phyloP scores from a whole-genome alignment of 2,888 invertebrate genomes.

The Phengaris arion region DNA sequence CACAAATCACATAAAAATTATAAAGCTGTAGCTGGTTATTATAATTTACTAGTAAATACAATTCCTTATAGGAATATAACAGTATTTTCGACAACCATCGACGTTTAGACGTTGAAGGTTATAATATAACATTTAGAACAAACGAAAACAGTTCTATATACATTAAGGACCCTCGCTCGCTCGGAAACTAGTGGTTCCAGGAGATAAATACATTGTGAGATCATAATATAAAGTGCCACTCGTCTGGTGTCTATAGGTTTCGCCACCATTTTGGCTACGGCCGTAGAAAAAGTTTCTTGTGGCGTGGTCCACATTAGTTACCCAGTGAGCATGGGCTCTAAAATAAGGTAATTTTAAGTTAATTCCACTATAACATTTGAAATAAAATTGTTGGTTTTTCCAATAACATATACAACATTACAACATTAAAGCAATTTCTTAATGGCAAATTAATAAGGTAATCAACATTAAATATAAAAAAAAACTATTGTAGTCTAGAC shows the following conservation, averaged over 20 bases:
- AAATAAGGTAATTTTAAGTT: neutral
- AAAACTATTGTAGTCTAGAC: too few species aligned
- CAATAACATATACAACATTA: too few species aligned
- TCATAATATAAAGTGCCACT: too few species aligned
- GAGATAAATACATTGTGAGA: too few species aligned
- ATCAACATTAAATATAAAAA: too few species aligned
- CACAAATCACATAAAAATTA: slow-evolving; percentile 22
- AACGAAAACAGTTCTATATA: neutral
- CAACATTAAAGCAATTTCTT: too few species aligned
- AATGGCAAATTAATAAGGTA: too few species aligned
- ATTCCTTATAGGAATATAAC: slow-evolving; percentile 34
- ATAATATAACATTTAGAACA: slow-evolving; percentile 14
- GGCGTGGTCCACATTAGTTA: neutral
- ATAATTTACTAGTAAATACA: slow-evolving; percentile 30
- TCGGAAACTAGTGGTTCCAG: too few species aligned
- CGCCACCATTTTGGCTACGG: too few species aligned
- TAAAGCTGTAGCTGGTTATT: neutral
- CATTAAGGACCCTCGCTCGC: neutral
- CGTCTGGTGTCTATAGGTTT: too few species aligned
- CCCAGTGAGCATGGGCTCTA: neutral
- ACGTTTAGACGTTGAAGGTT: neutral
- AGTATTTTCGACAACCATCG: slow-evolving; percentile 22
- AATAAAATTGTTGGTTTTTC: neutral
- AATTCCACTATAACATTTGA: slow-evolving; percentile 27
- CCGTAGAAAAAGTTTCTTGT: neutral